Evolutionary conservation across 2,888 invertebrate species (phyloP).

Genomic region (Leucophenga maculata): DNA sequence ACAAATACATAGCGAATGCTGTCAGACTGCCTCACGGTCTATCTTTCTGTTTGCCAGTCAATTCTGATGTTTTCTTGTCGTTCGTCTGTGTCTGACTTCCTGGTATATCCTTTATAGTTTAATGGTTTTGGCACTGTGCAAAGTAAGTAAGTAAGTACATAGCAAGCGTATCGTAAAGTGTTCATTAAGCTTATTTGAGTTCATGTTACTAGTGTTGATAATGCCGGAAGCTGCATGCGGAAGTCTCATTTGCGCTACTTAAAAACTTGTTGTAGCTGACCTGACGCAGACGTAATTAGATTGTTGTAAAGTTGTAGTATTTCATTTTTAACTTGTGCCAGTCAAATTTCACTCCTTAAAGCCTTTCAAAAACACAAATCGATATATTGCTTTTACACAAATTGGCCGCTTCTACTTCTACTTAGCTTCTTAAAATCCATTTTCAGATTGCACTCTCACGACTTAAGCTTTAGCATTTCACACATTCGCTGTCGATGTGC

Average conservation of each 20-base stretch:
- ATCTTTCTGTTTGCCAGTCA: not conserved
- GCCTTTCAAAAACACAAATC: not conserved
- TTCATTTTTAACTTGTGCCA: not conserved
- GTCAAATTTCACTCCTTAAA: not conserved
- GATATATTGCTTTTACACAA: not conserved
- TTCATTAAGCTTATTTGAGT: constrained; percentile 54
- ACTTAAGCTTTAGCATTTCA: not conserved
- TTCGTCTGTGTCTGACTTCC: not conserved
- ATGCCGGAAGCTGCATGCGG: not conserved
- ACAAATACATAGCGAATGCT: not conserved
- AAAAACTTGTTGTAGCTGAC: constrained; percentile 10
- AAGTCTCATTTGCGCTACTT: too few species aligned
- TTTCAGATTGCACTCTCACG: not conserved
- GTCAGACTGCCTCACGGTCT: not conserved
- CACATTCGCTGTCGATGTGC: not conserved
- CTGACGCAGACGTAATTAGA: constrained; percentile 12
- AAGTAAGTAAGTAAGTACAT: constrained; percentile 59
- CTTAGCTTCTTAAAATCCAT: constrained; percentile 56
- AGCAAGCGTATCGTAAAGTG: constrained; percentile 45
- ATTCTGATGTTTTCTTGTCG: constrained; percentile 21
- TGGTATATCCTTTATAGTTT: constrained; percentile 34
- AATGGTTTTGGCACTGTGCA: constrained; percentile 64
- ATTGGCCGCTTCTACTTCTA: constrained; percentile 30
- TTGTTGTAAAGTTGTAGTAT: not conserved
- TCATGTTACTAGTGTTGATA: not conserved